These are phyloP conservation scores for Podarcis siculus DNA, from an alignment of 2,797 vertebrate species.

Conservation along the genomic window DNA sequence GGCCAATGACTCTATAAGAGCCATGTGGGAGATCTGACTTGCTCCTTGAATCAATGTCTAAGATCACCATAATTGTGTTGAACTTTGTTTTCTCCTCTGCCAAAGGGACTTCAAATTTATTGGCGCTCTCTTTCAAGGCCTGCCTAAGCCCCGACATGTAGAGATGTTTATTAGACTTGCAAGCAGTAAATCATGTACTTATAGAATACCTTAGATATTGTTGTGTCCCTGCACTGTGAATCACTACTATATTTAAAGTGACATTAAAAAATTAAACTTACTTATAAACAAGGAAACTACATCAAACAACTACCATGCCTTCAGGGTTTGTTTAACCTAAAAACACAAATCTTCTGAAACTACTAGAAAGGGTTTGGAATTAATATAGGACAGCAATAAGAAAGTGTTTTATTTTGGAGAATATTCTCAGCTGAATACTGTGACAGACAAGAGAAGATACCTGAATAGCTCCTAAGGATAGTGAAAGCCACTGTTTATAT, in stretches of 20 bases:
- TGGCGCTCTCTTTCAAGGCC: conserved; percentile 18
- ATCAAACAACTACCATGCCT: background rate
- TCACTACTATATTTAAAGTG: background rate
- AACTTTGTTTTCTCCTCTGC: conserved; percentile 29
- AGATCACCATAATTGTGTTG: conserved; percentile 44
- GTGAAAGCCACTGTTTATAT: background rate
- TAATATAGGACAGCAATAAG: background rate
- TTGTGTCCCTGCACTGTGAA: background rate
- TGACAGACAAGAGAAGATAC: background rate
- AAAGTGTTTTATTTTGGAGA: background rate
- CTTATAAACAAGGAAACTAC: background rate
- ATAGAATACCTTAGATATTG: background rate
- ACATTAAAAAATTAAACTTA: conserved; percentile 28
- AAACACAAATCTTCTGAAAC: conserved; percentile 8
- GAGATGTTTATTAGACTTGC: conserved; percentile 30
- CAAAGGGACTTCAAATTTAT: conserved; percentile 35
- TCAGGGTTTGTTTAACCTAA: background rate
- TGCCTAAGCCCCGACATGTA: conserved; percentile 16
- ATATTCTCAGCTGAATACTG: background rate
- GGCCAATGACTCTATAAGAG: background rate
- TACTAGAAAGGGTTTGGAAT: background rate
- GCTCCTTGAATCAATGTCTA: conserved; percentile 33
- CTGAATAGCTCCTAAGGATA: background rate
- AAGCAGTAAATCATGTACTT: conserved; percentile 1
- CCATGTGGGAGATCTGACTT: conserved; percentile 22